These are phyloP conservation scores for Rugalucina vietnamica DNA, from an alignment of 2,888 invertebrate species.

Conservation along the genomic window DNA sequence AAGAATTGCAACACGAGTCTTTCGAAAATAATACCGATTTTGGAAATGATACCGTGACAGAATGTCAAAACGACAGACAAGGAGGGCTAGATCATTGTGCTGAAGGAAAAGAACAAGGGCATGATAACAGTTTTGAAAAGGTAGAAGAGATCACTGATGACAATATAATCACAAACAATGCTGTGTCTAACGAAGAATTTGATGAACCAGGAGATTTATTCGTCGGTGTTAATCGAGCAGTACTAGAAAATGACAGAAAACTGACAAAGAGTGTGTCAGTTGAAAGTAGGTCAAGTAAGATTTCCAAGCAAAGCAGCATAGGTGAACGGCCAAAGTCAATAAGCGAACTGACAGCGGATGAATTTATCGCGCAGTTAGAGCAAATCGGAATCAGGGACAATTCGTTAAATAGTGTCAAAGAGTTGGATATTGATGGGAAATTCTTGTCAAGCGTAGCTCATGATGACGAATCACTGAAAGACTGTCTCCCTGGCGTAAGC, in stretches of 20 bases:
- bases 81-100: neutral
- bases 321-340: conserved; percentile 32
- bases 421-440: conserved; percentile 63
- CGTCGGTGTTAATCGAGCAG: neutral
- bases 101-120: neutral
- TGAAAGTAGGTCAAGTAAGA: conserved; percentile 22
- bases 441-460: conserved; percentile 58
- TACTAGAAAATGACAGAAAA: neutral
- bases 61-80: neutral
- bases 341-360: conserved; percentile 48
- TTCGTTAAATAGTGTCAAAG: conserved; percentile 55
- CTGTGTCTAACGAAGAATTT: neutral
- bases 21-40: neutral
- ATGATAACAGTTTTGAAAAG: neutral
- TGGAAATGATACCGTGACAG: neutral
- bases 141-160: too few species aligned
- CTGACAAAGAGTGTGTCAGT: neutral
- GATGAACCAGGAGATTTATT: neutral
- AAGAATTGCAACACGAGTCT: neutral
- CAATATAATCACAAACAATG: neutral
- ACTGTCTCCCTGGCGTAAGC: conserved; percentile 62
- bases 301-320: neutral
- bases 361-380: conserved; percentile 57
- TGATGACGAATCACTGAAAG: conserved; percentile 50
- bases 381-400: conserved; percentile 62